phyloP scores from a whole-genome alignment of 2,888 invertebrate genomes.

The Seira musarum region DNA sequence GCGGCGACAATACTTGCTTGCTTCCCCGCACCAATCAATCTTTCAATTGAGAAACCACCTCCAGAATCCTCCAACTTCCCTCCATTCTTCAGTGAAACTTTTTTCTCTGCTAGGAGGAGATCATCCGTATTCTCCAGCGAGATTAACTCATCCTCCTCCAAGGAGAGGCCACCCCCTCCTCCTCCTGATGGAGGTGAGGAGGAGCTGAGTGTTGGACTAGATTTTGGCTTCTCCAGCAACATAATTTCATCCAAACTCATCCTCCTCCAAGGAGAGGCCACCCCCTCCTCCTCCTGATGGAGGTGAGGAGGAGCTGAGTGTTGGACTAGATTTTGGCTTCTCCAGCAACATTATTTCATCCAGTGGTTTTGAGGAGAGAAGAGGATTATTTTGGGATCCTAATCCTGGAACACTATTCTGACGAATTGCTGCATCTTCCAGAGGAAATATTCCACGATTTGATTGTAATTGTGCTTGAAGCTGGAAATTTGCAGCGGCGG shows the following conservation, averaged over 20 bases:
- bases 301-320: constrained; percentile 1
- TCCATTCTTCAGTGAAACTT: constrained; percentile 3
- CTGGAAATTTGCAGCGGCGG: constrained; percentile 39
- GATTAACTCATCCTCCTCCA: constrained; percentile 41
- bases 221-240: constrained; percentile 7
- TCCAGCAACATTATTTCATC: not conserved
- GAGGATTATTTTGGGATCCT: not conserved
- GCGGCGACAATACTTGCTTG: constrained; percentile 34
- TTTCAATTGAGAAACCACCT: constrained; percentile 64
- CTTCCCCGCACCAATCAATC: constrained; percentile 63
- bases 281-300: constrained; percentile 1
- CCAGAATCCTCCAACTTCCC: constrained; percentile 41
- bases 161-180: not conserved
- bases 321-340: constrained; percentile 40
- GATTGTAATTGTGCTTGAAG: constrained; percentile 51
- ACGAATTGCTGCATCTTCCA: constrained; percentile 42
- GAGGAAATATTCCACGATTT: constrained; percentile 40
- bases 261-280: too few species aligned
- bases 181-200: too few species aligned
- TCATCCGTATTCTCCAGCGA: constrained; percentile 48
- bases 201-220: constrained; percentile 32
- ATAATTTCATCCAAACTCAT: constrained; percentile 8
- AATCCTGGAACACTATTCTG: constrained; percentile 26
- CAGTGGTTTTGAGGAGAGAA: constrained; percentile 5
- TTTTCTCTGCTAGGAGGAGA: constrained; percentile 26